phyloP scores from a whole-genome alignment of 2,113 vertebrate species.

The Coryphaenoides rupestris region DNA sequence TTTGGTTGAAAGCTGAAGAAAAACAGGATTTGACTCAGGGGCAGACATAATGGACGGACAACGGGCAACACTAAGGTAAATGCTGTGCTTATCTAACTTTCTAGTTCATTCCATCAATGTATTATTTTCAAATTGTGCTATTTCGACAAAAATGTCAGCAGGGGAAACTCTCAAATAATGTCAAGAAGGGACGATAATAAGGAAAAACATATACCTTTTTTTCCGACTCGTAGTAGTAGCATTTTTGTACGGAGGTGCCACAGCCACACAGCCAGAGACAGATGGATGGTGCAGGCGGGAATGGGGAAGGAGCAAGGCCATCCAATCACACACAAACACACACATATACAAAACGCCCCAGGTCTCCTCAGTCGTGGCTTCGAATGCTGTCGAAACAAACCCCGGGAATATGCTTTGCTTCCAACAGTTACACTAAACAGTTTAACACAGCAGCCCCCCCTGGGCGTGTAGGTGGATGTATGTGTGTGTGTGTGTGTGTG shows the following conservation, averaged over 20 bases:
- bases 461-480: constrained; percentile 8
- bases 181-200: too few species aligned
- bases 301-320: constrained; percentile 9
- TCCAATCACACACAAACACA: too few species aligned
- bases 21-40: constrained; percentile 14
- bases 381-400: too few species aligned
- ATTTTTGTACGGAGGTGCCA: constrained; percentile 31
- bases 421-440: constrained; percentile 50
- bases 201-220: too few species aligned
- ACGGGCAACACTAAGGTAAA: constrained; percentile 55
- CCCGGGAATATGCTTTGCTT: constrained; percentile 22
- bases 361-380: too few species aligned
- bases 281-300: constrained; percentile 14
- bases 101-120: too few species aligned
- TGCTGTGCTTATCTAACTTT: background rate
- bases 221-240: background rate
- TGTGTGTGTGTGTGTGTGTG: too few species aligned
- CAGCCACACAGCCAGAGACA: constrained; percentile 31
- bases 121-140: too few species aligned
- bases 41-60: constrained; percentile 23
- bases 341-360: too few species aligned
- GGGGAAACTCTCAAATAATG: too few species aligned
- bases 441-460: constrained; percentile 38
- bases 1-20: background rate
- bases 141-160: too few species aligned